Percentiles rank a stretch among this genome's conserved stretches.
phyloP scores from a whole-genome alignment of 2,113 vertebrate genomes.

The Tyrannus savana region DNA sequence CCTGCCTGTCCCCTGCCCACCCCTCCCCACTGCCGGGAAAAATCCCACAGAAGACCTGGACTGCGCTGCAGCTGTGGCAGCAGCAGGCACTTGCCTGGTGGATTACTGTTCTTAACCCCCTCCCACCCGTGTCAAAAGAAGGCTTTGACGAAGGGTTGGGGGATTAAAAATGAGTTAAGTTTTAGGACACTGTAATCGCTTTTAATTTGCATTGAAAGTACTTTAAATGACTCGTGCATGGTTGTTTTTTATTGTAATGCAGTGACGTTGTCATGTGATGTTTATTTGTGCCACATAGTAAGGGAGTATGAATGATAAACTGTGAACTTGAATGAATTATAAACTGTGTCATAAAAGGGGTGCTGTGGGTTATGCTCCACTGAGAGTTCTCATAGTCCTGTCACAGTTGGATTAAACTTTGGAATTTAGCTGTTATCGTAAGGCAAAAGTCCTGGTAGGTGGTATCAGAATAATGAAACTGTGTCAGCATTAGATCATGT shows the following conservation, averaged over 20 bases:
- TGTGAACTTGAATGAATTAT: not conserved
- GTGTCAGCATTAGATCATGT: not conserved
- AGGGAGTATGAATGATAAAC: not conserved
- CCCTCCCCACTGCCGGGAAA: too few species aligned
- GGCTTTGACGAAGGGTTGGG: not conserved
- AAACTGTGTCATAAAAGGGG: not conserved
- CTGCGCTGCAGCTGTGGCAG: accelerated
- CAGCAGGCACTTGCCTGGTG: accelerated
- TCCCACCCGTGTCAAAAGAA: accelerated
- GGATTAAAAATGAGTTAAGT: not conserved
- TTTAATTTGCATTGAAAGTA: not conserved
- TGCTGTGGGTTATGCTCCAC: not conserved
- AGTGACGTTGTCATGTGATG: accelerated
- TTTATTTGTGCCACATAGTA: not conserved
- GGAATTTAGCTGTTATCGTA: not conserved
- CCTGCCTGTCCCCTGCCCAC: not conserved
- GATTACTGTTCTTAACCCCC: accelerated
- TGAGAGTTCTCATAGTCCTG: not conserved
- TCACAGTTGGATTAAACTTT: not conserved
- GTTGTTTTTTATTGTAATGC: not conserved
- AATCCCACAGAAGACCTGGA: too few species aligned
- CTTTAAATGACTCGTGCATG: accelerated
- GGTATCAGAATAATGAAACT: not conserved
- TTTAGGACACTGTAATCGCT: too few species aligned
- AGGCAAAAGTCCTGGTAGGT: not conserved